Evolutionary conservation across 2,113 vertebrate species (phyloP).

Genomic region (Gracilinanus agilis): DNA sequence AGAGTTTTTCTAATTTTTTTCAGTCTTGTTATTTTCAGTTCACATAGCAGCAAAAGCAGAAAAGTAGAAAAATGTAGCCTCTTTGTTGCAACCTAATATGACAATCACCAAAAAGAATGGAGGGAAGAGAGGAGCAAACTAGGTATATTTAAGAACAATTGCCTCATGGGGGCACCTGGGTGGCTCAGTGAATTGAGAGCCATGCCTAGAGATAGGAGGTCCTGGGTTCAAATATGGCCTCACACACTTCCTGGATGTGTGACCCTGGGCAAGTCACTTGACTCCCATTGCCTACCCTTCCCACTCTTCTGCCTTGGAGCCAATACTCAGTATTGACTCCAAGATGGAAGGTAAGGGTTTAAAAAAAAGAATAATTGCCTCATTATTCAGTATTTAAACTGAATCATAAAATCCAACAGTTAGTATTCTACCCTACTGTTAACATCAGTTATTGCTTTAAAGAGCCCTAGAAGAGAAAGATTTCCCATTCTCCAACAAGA

Average conservation of each 20-base stretch:
- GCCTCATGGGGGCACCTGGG: no score
- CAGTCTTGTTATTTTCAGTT: slow-evolving; percentile 27
- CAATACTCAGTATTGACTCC: no score
- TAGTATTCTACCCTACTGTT: background rate
- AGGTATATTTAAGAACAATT: background rate
- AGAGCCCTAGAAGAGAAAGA: background rate
- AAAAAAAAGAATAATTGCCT: background rate
- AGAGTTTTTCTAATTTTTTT: slow-evolving; percentile 29
- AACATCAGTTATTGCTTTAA: background rate
- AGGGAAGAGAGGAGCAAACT: background rate
- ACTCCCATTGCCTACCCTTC: no score
- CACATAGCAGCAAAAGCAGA: background rate
- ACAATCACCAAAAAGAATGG: background rate
- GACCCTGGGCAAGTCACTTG: no score
- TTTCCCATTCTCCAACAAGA: background rate
- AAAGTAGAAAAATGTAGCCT: background rate
- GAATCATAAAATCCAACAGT: slow-evolving; percentile 18
- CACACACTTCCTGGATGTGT: no score
- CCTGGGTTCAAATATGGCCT: no score
- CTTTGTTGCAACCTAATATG: background rate
- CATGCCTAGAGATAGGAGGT: no score
- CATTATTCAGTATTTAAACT: background rate
- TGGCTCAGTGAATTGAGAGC: no score
- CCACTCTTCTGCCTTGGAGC: no score
- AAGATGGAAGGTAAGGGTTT: no score